Evolutionary conservation across 2,888 invertebrate genomes (phyloP).

Genomic region (Pardosa pseudoannulata): DNA sequence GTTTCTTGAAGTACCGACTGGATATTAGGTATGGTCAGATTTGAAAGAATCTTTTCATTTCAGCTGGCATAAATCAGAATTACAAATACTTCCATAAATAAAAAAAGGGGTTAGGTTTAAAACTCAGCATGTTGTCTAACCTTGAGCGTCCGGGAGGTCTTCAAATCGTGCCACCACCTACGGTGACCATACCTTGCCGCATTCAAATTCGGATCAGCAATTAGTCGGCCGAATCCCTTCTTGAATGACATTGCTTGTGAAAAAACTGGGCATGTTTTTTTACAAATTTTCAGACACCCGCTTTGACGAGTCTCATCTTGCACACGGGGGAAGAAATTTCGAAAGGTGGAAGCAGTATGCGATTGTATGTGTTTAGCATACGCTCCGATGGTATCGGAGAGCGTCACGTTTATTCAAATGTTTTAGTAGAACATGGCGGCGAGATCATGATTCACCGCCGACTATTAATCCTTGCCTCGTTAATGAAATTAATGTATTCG

Average conservation of each 20-base stretch:
- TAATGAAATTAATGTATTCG: conserved; percentile 36
- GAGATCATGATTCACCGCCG: background rate
- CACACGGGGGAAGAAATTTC: background rate
- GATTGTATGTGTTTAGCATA: background rate
- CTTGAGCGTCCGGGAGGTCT: conserved; percentile 13
- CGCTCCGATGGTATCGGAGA: background rate
- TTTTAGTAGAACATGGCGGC: background rate
- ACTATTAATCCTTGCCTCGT: conserved; percentile 48
- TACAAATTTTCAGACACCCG: background rate
- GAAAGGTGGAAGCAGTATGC: background rate
- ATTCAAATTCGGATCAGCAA: conserved; percentile 13
- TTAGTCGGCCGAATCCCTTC: conserved; percentile 6
- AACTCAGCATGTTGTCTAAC: background rate
- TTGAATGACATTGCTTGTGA: background rate
- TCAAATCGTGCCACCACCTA: conserved; percentile 8
- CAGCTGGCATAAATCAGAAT: background rate
- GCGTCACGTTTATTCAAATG: background rate
- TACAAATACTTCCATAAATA: background rate
- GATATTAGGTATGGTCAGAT: background rate
- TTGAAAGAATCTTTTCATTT: conserved; percentile 5
- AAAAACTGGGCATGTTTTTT: background rate
- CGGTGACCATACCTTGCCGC: conserved; percentile 9
- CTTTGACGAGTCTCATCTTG: background rate
- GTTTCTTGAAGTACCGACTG: too few relatives aligned
- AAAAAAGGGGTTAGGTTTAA: background rate